Evolutionary conservation across 2,113 vertebrate species (phyloP), one percentile per base, ranked within the genome.

Genomic region (Sylvia atricapilla): DNA sequence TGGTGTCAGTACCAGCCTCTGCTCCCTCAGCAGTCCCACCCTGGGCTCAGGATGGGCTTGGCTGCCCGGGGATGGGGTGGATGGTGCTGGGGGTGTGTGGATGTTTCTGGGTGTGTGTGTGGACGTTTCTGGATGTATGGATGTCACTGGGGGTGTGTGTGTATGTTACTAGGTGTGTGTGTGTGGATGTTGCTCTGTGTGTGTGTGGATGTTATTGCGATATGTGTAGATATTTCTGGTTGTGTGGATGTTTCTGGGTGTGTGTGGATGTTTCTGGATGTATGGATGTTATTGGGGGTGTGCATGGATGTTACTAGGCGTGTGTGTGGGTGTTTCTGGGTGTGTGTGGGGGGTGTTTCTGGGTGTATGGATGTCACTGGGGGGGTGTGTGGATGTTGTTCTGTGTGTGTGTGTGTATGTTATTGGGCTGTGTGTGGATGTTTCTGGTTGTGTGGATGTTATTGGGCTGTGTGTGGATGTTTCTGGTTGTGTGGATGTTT

Each of bases 11-110:
- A n/a, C 6, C 13, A 94, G 44, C 24, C 22, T n/a, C 39, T 41
- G 76, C 55, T 39, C 1, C 43, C 72, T 17, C 3, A 6, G 37
- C 11, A 11, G 22, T 16, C 15, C 68, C 22, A 27, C 17, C 66
- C 24, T 14, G 5, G 7, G 56, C 7, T 6, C 2, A 6, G 47
- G 31, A 2, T 1, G 7, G 1, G 47, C 8, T 21, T 28, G 2
- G 28, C 24, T 43, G 27, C n/a, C 50, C 1, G 0, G 50, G 15
- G 11, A 23, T 31, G 62, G 78, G 24, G 22, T 20, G 27, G 2
- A 4, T 63, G 44, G 56, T 79, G 4, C 46, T 49, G 44, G 15
- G 43, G 8, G 30, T 55, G 52, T 19, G 11, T 33, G 14, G 23
- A 12, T 60, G 35, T 23, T 25, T 1, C 20, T 44, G 39, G 12